Evolutionary conservation across 2,113 vertebrate genomes (phyloP).

Genomic region (Gavialis gangeticus): DNA sequence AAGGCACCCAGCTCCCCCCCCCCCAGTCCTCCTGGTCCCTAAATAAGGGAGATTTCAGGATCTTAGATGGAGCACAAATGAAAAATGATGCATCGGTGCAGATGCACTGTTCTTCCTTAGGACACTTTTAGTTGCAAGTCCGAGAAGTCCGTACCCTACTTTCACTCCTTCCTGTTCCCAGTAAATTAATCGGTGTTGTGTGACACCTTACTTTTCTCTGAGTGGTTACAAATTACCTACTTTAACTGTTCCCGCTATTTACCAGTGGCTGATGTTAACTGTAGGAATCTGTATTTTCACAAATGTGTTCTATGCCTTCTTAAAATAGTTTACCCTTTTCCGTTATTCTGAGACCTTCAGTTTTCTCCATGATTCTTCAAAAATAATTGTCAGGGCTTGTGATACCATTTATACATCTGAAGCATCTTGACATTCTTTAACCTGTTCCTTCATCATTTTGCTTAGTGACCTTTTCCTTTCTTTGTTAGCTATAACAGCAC

Average conservation of each 20-base stretch:
- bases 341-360: not conserved
- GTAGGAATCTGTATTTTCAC: not conserved
- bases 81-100: not conserved
- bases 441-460: not conserved
- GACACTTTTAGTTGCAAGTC: not conserved
- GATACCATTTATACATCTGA: not conserved
- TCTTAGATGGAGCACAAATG: not conserved
- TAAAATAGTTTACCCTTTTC: not conserved
- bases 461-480: not conserved
- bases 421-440: not conserved
- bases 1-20: not conserved
- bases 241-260: not conserved
- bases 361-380: not conserved
- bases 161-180: not conserved
- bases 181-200: not conserved
- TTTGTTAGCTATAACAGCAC: not conserved
- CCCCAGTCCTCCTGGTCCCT: not conserved
- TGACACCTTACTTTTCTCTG: not conserved
- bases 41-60: not conserved
- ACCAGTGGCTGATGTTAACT: not conserved
- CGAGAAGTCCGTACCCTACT: not conserved
- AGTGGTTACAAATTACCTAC: not conserved
- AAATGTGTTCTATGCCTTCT: not conserved
- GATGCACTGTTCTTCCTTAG: not conserved
- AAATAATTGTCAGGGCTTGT: not conserved